phyloP scores from a whole-genome alignment of 2,113 vertebrate genomes.

The Lontra canadensis region DNA sequence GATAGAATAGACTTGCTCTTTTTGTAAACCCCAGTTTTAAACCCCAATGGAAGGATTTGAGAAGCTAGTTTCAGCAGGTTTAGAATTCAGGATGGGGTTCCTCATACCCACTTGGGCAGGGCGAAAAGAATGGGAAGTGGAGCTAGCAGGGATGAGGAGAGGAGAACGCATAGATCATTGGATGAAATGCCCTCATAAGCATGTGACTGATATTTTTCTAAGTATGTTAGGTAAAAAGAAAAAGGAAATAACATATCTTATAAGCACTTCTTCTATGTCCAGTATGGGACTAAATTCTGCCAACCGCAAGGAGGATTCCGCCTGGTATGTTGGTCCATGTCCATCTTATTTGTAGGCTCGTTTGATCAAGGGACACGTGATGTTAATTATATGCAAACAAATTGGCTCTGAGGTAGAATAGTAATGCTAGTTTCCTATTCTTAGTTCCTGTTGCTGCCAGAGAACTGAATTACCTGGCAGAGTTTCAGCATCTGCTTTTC shows the following conservation, averaged over 20 bases:
- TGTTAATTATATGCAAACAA: not conserved
- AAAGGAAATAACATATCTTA: not conserved
- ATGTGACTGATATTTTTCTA: not conserved
- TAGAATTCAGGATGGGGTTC: not conserved
- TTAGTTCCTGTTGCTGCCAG: not conserved
- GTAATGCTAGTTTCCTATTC: not conserved
- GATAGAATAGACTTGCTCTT: not conserved
- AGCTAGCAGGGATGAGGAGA: not conserved
- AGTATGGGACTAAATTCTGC: not conserved
- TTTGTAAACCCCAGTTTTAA: not conserved
- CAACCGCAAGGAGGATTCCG: not conserved
- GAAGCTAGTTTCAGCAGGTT: not conserved
- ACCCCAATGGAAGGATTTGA: not conserved
- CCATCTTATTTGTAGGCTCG: not conserved
- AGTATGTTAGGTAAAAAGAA: not conserved
- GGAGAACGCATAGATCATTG: too few relatives aligned
- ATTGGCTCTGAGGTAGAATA: not conserved
- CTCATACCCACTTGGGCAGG: not conserved
- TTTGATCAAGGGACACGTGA: constrained; percentile 29
- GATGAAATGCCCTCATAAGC: not conserved
- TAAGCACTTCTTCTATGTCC: not conserved
- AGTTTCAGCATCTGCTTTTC: not conserved
- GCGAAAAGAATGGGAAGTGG: not conserved
- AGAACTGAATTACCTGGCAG: constrained; percentile 32
- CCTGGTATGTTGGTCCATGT: not conserved